Evolutionary conservation across 2,888 invertebrate species (phyloP), one percentile per base, ranked within the genome.

Genomic region (Drosophila emarginata): DNA sequence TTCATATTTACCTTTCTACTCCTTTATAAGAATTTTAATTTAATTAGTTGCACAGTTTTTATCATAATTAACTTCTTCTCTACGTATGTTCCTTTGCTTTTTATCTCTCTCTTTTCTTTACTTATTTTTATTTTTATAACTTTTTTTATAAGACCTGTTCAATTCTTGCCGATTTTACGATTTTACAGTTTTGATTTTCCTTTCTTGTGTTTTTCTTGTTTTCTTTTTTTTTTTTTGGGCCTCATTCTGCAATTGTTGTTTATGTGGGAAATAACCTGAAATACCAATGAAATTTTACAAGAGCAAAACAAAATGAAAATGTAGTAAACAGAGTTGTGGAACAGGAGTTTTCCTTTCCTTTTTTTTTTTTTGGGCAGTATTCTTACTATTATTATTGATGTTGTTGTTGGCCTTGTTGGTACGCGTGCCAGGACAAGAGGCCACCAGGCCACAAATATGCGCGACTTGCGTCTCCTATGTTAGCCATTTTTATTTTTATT

Each of bases 371-470:
- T 62, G 40, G 53, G 18, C 9, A 32, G 14, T 37, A 36, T n/a
- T 32, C 23, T 28, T 61, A 14, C 37, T 36, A 51, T 21, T 60
- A 23, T 12, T 51, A 21, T 26, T 53, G 56, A 53, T 61, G 32
- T 15, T 51, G 50, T 45, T 64, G 32, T 62, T 59, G 62, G 65
- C 60, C 62, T 66, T 67, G 68, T 66, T 75, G 83, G 78, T 80
- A 80, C 74, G 72, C 76, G 62, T 61, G 63, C 53, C 66, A 75
- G 77, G 77, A 81, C 79, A 80, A 80, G 64, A 77, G 77, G 77
- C 84, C 79, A 80, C 80, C 66, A 77, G 77, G 75, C 84, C 80
- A 80, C 84, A 81, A 84, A 81, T 77, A 84, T 77, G 85, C 64
- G 72, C 65, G 69, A 72, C 69, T 57, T 57, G 53, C 53, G 57